Evolutionary conservation across 2,797 vertebrate genomes (phyloP), one percentile per base, ranked within the genome.

Genomic region (Epinephelus coioides): DNA sequence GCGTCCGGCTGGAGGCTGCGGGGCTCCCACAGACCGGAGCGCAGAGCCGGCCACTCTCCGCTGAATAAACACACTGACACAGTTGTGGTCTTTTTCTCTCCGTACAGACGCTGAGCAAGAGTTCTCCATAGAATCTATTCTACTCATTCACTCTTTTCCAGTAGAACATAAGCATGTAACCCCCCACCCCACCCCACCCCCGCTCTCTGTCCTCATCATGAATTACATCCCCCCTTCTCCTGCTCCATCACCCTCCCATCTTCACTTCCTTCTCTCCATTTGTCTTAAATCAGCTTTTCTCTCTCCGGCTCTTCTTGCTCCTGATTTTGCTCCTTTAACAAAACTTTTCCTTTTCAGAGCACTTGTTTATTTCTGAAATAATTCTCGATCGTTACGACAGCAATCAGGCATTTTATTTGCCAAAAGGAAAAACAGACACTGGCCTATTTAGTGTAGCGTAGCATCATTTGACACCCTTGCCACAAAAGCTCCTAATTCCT

Each of bases 21-120:
- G 79, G 86, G 81, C 84, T 91, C 85, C 85, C 84, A 89, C 85
- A 88, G 86, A 80, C 85, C 63, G 30, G 63, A 73, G 83, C 34
- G 79, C 84, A 9, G 86, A 88, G 79, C 80, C 78, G 82, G 77
- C 84, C 90, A 77, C 89, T 90, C 83, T 90, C 83, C 65, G 50
- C 72, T 91, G 77, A 89, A 90, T 85, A 88, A 87, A 92, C 87
- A 92, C 92, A 91, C 84, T 89, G 86, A 92, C 90, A 92, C 85
- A 86, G 86, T 89, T 89, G 85, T 88, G 89, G 84, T 69, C 73
- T 88, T 79, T 89, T 89, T 88, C 85, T 81, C 65, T 80, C 15
- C 9, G 65, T 71, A 74, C 86, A 76, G 82, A 78, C 85, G 75
- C 79, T 64, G 85, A 90, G 88, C 85, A 89, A 88, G 87, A 86